These are phyloP conservation scores for Phocides pigmalion DNA, from an alignment of 1,140 invertebrate genomes.

Conservation along the genomic window DNA sequence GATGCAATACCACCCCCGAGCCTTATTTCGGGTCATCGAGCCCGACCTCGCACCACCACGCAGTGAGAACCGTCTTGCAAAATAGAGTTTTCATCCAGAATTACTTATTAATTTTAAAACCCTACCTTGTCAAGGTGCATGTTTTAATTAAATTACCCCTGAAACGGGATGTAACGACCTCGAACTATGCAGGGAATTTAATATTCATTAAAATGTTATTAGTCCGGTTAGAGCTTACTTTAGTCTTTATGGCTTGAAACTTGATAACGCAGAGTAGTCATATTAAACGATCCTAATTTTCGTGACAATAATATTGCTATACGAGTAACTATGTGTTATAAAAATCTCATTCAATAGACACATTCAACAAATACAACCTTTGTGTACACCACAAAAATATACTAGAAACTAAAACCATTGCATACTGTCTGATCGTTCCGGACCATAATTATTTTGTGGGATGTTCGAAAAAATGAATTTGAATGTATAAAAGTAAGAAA, in stretches of 20 bases:
- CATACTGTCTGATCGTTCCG: too few relatives aligned
- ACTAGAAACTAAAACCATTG: too few relatives aligned
- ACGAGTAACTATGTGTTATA: too few relatives aligned
- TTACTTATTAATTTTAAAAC: constrained; percentile 54
- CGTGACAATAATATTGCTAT: too few relatives aligned
- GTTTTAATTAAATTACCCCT: constrained; percentile 36
- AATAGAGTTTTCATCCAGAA: constrained; percentile 63
- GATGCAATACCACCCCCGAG: constrained; percentile 60
- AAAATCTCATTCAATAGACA: too few relatives aligned
- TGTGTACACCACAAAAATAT: too few relatives aligned
- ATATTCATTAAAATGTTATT: constrained; percentile 27
- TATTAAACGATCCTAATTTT: too few relatives aligned
- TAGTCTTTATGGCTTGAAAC: not conserved
- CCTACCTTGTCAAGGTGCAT: constrained; percentile 29
- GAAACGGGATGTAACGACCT: constrained; percentile 8
- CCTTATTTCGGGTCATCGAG: constrained; percentile 79
- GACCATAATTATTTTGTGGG: too few relatives aligned
- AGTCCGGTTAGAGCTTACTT: not conserved
- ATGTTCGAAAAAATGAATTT: too few relatives aligned
- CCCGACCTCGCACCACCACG: constrained; percentile 56
- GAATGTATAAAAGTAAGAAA: too few relatives aligned
- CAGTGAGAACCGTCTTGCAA: constrained; percentile 62
- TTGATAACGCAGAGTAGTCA: not conserved
- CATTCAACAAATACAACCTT: too few relatives aligned
- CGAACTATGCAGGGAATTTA: constrained; percentile 13